phyloP scores from a whole-genome alignment of 2,113 vertebrate genomes.

The Chaetops frenatus region DNA sequence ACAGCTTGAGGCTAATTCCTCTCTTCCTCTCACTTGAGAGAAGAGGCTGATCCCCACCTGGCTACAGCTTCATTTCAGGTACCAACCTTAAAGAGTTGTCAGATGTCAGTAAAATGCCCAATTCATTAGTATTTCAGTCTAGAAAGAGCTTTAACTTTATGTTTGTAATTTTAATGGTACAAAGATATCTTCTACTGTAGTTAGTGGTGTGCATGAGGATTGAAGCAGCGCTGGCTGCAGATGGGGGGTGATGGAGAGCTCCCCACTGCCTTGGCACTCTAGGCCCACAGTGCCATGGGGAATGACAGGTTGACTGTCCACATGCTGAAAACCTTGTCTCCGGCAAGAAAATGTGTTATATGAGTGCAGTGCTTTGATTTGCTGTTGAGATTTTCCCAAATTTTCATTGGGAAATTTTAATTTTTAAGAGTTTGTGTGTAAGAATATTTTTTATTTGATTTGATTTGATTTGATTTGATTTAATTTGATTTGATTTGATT shows the following conservation, averaged over 20 bases:
- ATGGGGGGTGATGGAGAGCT: accelerated
- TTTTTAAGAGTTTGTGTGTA: not conserved
- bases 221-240: not conserved
- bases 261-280: accelerated
- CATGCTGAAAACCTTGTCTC: accelerated
- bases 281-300: accelerated
- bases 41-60: not conserved
- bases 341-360: accelerated
- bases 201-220: accelerated
- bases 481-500: not conserved
- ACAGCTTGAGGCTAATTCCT: not conserved
- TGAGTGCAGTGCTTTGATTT: accelerated
- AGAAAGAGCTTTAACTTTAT: not conserved
- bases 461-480: not conserved
- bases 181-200: accelerated
- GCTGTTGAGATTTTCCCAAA: not conserved
- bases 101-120: not conserved
- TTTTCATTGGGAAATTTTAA: not conserved
- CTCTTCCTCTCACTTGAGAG: not conserved
- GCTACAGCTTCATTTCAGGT: not conserved
- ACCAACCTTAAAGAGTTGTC: not conserved
- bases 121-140: not conserved
- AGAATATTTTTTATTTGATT: not conserved
- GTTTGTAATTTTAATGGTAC: not conserved
- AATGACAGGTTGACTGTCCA: accelerated